These are phyloP conservation scores for Aulostomus chinensis DNA, from an alignment of 2,797 vertebrate species.

Conservation along the genomic window DNA sequence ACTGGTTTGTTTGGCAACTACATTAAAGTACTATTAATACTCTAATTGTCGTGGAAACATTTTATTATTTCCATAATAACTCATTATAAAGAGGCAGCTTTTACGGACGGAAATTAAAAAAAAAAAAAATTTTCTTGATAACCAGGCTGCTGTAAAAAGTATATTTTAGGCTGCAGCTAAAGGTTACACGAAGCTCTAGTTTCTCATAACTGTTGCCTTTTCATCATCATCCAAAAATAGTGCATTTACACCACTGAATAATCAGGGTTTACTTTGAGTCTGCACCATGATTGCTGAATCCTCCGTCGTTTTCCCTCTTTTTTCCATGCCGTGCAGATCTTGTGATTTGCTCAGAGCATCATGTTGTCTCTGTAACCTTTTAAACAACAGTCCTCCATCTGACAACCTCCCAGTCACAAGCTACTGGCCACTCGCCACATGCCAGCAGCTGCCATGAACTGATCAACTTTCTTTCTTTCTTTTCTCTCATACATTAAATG, in stretches of 20 bases:
- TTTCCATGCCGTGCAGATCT: conserved; percentile 63
- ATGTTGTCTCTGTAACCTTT: conserved; percentile 78
- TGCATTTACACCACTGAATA: conserved; percentile 18
- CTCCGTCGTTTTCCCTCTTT: conserved; percentile 28
- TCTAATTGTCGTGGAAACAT: not conserved
- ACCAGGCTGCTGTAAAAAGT: not conserved
- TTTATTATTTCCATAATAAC: not conserved
- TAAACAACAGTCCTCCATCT: conserved; percentile 73
- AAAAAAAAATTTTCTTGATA: not conserved
- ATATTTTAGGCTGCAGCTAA: not conserved
- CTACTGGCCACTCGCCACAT: conserved; percentile 73
- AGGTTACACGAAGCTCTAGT: not conserved
- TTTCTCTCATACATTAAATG: conserved; percentile 38
- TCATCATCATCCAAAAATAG: conserved; percentile 39
- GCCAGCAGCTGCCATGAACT: conserved; percentile 60
- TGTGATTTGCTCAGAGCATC: conserved; percentile 82
- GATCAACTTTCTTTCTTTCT: conserved; percentile 47
- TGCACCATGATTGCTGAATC: conserved; percentile 21
- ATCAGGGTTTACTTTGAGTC: conserved; percentile 24
- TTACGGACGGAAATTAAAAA: too few species aligned
- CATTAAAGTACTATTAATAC: not conserved
- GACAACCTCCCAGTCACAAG: conserved; percentile 79
- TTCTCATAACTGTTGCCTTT: conserved; percentile 17
- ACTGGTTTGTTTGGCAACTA: not conserved
- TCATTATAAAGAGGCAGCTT: conserved; percentile 5